Evolutionary conservation across 2,797 vertebrate species (phyloP).

Genomic region (Sebastes kiyomatsui): DNA sequence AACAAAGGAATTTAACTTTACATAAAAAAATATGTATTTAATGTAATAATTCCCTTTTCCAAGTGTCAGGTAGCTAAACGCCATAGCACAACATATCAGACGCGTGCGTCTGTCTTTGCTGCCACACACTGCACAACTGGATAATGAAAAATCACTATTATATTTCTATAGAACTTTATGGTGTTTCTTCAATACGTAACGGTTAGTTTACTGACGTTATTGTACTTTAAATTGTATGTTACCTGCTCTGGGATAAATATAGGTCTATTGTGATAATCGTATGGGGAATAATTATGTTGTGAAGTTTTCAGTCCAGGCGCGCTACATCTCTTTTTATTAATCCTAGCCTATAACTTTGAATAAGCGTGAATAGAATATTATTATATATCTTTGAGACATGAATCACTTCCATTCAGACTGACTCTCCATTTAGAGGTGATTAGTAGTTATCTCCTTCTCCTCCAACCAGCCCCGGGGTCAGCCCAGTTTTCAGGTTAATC

Average conservation of each 20-base stretch:
- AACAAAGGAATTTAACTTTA: background rate
- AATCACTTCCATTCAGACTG: background rate
- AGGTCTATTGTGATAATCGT: background rate
- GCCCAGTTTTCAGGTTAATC: constrained; percentile 60
- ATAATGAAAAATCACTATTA: background rate
- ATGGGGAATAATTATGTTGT: background rate
- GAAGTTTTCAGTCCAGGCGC: background rate
- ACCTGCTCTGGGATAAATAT: background rate
- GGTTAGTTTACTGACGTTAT: background rate
- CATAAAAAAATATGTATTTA: background rate
- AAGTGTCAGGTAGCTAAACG: background rate
- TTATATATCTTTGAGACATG: background rate
- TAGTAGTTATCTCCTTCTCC: constrained; percentile 20
- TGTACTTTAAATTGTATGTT: background rate
- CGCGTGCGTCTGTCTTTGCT: background rate
- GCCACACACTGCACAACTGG: background rate
- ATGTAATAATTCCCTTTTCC: background rate
- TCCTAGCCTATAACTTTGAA: background rate
- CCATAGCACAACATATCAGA: background rate
- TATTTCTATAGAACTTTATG: background rate
- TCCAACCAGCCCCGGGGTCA: constrained; percentile 15
- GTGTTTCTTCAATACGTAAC: background rate
- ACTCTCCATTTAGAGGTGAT: constrained; percentile 4
- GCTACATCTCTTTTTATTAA: background rate
- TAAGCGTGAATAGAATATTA: background rate